Base-by-base conservation (phyloP, 2,797 vertebrate genomes). In the Gymnocypris eckloni region DNA sequence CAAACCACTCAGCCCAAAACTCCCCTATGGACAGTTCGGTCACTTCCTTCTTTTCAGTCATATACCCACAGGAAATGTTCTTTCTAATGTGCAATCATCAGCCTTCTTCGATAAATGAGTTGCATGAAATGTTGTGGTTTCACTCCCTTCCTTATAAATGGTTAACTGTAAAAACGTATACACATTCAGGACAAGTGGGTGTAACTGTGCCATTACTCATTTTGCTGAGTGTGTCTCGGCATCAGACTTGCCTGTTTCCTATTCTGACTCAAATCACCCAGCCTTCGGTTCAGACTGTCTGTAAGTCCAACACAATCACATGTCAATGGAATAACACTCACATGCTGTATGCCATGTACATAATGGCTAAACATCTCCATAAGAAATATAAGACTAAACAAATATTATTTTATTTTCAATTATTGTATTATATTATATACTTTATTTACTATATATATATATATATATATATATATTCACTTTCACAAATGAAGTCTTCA, bases 261-360 rank as follows among this genome's bases (percentile, higher is more conserved):
- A 81, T 79, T 59, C 45, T 92, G 88, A 92, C 61, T 92, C 90
- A 92, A n/a, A 72, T 33, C 50, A 64, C 22, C 70, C 80, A 72
- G 52, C 4, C 6, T 43, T 67, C 11, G 25, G 5, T 48, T 86
- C 39, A 84, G 70, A 78, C 71, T 66, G 50, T 85, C 83, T 86
- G 77, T 87, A 75, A 81, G 56, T 70, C 56, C 41, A 52, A 28
- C 52, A 79, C 28, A 37, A 67, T 67, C 64, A 37, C 64, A 67
- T 67, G 64, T 67, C 69, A 82, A 0, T 54, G 52, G 22, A 45
- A 59, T 18, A 9, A 56, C 15, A 75, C 33, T 71, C 73, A 59
- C 20, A 52, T 25, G 9, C 64, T 37, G 28, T 67, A 70, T 71
- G 37, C 43, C 39, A 82, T 33, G 43, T 33, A 16, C 33, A 56